phyloP scores from a whole-genome alignment of 2,797 vertebrate genomes.

The Rhynchotus rufescens region DNA sequence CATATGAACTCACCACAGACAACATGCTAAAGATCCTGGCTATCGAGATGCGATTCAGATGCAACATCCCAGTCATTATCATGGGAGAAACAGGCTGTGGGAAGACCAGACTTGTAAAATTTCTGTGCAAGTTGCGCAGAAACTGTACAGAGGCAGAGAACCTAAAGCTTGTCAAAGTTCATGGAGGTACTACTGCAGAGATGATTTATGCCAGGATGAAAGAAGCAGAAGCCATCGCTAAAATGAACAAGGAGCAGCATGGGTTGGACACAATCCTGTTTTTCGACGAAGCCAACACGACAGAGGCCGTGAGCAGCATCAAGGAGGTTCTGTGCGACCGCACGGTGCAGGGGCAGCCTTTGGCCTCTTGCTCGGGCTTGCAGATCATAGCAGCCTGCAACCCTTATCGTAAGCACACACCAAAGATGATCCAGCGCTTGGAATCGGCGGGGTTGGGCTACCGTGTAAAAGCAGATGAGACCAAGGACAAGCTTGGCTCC shows the following conservation, averaged over 20 bases:
- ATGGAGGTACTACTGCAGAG: slow-evolving; percentile 91
- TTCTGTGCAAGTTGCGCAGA: slow-evolving; percentile 88
- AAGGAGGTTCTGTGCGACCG: slow-evolving; percentile 95
- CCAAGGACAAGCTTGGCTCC: slow-evolving; percentile 90
- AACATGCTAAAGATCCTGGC: slow-evolving; percentile 95
- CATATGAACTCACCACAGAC: slow-evolving; percentile 94
- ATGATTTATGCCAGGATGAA: slow-evolving; percentile 87
- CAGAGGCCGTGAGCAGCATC: slow-evolving; percentile 92
- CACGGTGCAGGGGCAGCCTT: slow-evolving; percentile 83
- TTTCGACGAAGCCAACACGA: slow-evolving; percentile 97
- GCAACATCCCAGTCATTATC: slow-evolving; percentile 94
- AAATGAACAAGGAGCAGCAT: slow-evolving; percentile 80
- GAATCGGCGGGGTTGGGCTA: slow-evolving; percentile 95
- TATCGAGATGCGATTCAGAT: slow-evolving; percentile 96
- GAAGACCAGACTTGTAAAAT: slow-evolving; percentile 93
- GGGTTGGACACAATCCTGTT: slow-evolving; percentile 91
- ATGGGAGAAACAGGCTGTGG: slow-evolving; percentile 99
- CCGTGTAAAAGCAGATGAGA: slow-evolving; percentile 89
- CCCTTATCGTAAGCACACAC: slow-evolving; percentile 93
- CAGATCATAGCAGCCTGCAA: slow-evolving; percentile 96
- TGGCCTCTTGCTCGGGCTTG: slow-evolving; percentile 81
- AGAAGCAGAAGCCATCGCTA: slow-evolving; percentile 86
- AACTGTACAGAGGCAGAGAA: slow-evolving; percentile 82
- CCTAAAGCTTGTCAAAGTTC: slow-evolving; percentile 95
- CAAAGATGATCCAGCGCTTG: slow-evolving; percentile 89